phyloP scores from a whole-genome alignment of 2,888 invertebrate species.

The Pediacus dermestoides region DNA sequence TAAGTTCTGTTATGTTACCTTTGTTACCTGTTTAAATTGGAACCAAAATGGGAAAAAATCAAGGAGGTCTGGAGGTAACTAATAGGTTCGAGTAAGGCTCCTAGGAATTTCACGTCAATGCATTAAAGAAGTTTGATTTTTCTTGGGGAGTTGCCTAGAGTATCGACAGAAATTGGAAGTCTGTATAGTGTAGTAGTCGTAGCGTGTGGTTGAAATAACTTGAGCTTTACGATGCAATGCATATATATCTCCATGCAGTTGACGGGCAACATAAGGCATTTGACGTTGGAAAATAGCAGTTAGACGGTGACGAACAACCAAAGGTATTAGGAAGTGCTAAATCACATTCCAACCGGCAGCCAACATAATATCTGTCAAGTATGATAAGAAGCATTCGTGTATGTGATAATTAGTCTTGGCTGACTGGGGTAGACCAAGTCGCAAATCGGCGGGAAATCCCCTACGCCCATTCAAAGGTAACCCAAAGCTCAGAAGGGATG shows the following conservation, averaged over 20 bases:
- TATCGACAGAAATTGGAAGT: conserved; percentile 12
- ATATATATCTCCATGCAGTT: conserved; percentile 41
- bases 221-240: conserved; percentile 15
- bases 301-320: conserved; percentile 29
- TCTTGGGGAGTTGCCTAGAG: too few relatives aligned
- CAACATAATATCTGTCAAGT: conserved; percentile 49
- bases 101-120: too few relatives aligned
- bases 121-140: too few relatives aligned
- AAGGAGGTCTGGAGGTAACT: too few relatives aligned
- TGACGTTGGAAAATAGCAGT: conserved; percentile 33
- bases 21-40: too few relatives aligned
- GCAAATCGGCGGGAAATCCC: conserved; percentile 7
- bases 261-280: conserved; percentile 41
- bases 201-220: conserved; percentile 11
- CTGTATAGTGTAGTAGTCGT: conserved; percentile 3
- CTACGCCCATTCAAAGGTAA: conserved; percentile 1
- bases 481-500: neutral
- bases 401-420: conserved; percentile 50
- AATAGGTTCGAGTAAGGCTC: too few relatives aligned
- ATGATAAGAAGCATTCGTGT: conserved; percentile 50
- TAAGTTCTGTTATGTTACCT: too few relatives aligned
- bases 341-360: conserved; percentile 40
- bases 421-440: conserved; percentile 39
- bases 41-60: too few relatives aligned
- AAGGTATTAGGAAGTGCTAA: conserved; percentile 21